Percentiles rank a stretch among this genome's conserved stretches.
These are phyloP conservation scores for Serripes groenlandicus DNA, from an alignment of 2,888 invertebrate genomes.

Conservation along the genomic window DNA sequence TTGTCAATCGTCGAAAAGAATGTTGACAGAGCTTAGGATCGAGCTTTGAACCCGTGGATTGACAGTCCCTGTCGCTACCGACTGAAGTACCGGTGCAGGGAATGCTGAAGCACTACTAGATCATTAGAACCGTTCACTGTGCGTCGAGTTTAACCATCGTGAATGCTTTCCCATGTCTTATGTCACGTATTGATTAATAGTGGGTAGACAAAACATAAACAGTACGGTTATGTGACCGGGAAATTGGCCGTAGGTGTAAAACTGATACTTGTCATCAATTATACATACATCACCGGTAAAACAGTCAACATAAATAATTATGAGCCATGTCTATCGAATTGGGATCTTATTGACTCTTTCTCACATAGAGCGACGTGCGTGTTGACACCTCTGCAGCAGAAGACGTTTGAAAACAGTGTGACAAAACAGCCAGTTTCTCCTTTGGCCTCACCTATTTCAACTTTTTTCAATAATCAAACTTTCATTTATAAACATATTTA, in stretches of 20 bases:
- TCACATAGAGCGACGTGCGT: too few relatives aligned
- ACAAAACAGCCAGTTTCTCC: too few relatives aligned
- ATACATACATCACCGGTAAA: neutral
- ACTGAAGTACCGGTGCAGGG: neutral
- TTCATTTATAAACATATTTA: too few relatives aligned
- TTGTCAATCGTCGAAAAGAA: too few relatives aligned
- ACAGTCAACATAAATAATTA: neutral
- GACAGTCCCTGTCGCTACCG: neutral
- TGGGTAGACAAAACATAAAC: neutral
- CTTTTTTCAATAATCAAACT: too few relatives aligned
- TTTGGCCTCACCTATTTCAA: too few relatives aligned
- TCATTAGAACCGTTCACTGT: neutral
- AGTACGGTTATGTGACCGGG: neutral
- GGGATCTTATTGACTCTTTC: neutral
- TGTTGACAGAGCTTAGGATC: too few relatives aligned
- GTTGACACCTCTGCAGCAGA: too few relatives aligned
- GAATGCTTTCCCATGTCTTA: neutral
- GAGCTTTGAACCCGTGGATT: too few relatives aligned
- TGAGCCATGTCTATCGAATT: neutral
- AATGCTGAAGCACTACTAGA: neutral
- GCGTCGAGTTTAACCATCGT: neutral
- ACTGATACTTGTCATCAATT: constrained; percentile 15
- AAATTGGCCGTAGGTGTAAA: constrained; percentile 19
- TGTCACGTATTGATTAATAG: neutral
- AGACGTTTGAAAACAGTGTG: too few relatives aligned